Percentiles rank a stretch among this genome's conserved stretches.
Conservation (phyloP, 53 echinoderm and acorn worm genomes). For the Pentamera pediparva region DNA sequence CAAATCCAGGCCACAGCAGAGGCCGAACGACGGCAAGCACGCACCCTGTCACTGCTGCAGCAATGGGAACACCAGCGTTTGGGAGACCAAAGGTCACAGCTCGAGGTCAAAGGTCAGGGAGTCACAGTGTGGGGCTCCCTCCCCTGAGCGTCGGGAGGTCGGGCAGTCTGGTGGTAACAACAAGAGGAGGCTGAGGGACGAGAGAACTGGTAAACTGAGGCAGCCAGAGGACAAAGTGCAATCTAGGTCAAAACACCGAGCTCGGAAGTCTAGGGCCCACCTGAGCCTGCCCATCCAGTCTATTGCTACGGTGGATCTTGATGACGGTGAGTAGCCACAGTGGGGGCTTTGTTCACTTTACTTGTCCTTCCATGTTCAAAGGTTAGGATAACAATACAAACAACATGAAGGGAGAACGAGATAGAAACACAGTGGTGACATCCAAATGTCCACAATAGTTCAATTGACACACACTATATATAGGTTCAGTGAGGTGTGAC, state of each 20-base stretch:
- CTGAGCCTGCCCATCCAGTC: constrained; percentile 78
- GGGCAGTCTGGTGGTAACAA: constrained; percentile 26
- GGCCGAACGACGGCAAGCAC: not conserved
- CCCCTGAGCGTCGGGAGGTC: constrained; percentile 3
- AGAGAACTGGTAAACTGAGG: constrained; percentile 37
- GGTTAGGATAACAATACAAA: too few relatives aligned
- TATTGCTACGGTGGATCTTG: constrained; percentile 63
- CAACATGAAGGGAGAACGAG: too few relatives aligned
- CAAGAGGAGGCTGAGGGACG: constrained; percentile 37
- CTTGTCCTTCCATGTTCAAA: too few relatives aligned
- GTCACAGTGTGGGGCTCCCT: not conserved
- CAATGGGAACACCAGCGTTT: constrained; percentile 51
- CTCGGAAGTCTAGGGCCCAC: constrained; percentile 69
- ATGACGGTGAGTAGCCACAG: constrained; percentile 45
- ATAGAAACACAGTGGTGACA: too few relatives aligned
- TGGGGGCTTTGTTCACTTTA: not conserved
- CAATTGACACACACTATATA: too few relatives aligned
- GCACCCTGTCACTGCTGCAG: constrained; percentile 61
- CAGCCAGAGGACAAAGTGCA: constrained; percentile 44
- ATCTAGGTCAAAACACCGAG: constrained; percentile 44
- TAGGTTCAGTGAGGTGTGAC: too few relatives aligned
- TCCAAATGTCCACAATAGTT: too few relatives aligned
- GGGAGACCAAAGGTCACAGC: constrained; percentile 44
- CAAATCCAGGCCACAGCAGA: constrained; percentile 21
- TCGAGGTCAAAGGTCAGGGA: constrained; percentile 7